phyloP scores from a whole-genome alignment of 2,113 vertebrate species.

The Otocyon megalotis region DNA sequence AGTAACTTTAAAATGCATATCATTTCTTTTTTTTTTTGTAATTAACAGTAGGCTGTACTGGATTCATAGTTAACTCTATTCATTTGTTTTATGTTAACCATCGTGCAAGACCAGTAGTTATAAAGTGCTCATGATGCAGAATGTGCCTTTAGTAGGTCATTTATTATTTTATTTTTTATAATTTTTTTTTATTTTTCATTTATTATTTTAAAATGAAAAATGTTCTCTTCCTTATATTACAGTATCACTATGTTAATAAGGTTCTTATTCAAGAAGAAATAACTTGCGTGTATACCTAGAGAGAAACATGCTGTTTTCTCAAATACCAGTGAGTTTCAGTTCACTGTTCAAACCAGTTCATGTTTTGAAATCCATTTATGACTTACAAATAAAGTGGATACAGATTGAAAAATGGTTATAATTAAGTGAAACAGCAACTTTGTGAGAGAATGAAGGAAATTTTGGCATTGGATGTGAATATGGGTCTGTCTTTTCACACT shows the following conservation, averaged over 20 bases:
- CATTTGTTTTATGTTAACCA: slow-evolving; percentile 82
- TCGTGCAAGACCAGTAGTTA: slow-evolving; percentile 77
- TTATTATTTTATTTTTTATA: slow-evolving; percentile 81
- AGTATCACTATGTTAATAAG: slow-evolving; percentile 72
- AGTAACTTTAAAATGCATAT: slow-evolving; percentile 76
- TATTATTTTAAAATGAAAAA: slow-evolving; percentile 83
- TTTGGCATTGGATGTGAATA: background rate
- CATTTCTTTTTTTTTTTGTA: slow-evolving; percentile 39
- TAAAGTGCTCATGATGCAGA: slow-evolving; percentile 78
- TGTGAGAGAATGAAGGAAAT: background rate
- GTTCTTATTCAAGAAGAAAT: slow-evolving; percentile 79
- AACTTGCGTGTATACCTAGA: slow-evolving; percentile 37
- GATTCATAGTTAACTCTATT: slow-evolving; percentile 77
- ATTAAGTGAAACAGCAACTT: slow-evolving; percentile 50
- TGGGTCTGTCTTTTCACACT: background rate
- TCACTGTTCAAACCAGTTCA: background rate
- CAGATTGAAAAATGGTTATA: background rate
- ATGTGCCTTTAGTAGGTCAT: slow-evolving; percentile 81
- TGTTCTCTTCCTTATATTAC: slow-evolving; percentile 74
- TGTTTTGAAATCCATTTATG: slow-evolving; percentile 51
- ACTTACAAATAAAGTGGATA: slow-evolving; percentile 43
- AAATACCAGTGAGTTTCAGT: slow-evolving; percentile 56
- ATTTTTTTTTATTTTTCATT: too few species aligned
- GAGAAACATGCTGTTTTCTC: slow-evolving; percentile 64
- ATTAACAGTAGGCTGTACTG: slow-evolving; percentile 71